phyloP scores from a whole-genome alignment of 1,140 invertebrate genomes.

The Drosophila arizonae region DNA sequence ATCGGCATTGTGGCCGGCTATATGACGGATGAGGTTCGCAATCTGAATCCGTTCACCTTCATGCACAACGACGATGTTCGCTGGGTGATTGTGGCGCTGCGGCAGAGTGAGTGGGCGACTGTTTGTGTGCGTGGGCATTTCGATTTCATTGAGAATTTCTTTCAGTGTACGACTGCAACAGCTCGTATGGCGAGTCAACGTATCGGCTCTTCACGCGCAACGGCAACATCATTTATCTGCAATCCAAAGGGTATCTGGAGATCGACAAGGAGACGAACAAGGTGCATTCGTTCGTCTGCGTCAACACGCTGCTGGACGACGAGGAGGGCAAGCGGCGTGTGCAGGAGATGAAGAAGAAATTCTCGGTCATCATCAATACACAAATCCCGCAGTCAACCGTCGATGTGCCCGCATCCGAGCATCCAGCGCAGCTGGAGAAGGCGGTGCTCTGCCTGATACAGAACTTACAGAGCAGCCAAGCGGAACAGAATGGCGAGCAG shows the following conservation, averaged over 20 bases:
- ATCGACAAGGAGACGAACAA: conserved; percentile 87
- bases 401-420: conserved; percentile 85
- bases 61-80: conserved; percentile 93
- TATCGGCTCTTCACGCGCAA: conserved; percentile 91
- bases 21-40: conserved; percentile 91
- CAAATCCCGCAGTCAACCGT: conserved; percentile 78
- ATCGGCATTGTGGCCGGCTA: conserved; percentile 93
- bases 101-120: conserved; percentile 88
- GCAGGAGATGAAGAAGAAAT: conserved; percentile 88
- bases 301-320: conserved; percentile 90
- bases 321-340: conserved; percentile 88
- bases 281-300: conserved; percentile 92
- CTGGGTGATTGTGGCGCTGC: conserved; percentile 91
- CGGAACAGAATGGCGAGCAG: conserved; percentile 41
- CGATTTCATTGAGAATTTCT: background rate
- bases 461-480: conserved; percentile 83
- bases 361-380: conserved; percentile 85
- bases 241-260: conserved; percentile 90
- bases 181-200: conserved; percentile 89
- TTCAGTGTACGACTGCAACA: conserved; percentile 91
- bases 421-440: conserved; percentile 86
- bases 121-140: background rate
- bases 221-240: conserved; percentile 91
- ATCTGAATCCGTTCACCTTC: conserved; percentile 91
- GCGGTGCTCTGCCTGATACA: conserved; percentile 88